Percentiles rank a stretch among this genome's conserved stretches.
phyloP scores from a whole-genome alignment of 2,888 invertebrate species.

The Drosophila flavopinicola region DNA sequence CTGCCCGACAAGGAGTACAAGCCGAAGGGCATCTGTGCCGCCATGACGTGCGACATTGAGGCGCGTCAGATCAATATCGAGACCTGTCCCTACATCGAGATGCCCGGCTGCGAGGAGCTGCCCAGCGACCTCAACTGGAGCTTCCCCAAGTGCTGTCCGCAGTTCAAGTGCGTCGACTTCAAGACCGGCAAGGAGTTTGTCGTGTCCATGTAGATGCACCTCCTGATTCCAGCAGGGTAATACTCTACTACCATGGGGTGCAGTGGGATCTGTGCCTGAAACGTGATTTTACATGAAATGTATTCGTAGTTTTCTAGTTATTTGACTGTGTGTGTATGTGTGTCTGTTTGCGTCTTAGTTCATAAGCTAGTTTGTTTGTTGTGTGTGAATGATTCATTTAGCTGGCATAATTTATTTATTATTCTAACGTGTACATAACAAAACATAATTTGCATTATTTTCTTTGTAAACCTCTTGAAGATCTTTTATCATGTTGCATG shows the following conservation, averaged over 20 bases:
- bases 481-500: slow-evolving; percentile 53
- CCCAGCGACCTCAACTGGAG: slow-evolving; percentile 81
- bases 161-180: slow-evolving; percentile 83
- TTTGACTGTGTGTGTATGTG: slow-evolving; percentile 22
- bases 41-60: slow-evolving; percentile 82
- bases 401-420: slow-evolving; percentile 70
- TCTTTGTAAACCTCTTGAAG: slow-evolving; percentile 22
- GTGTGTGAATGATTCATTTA: slow-evolving; percentile 60
- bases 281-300: slow-evolving; percentile 71
- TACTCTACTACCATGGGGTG: slow-evolving; percentile 11
- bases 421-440: slow-evolving; percentile 67
- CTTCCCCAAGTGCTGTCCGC: slow-evolving; percentile 84
- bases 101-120: slow-evolving; percentile 83
- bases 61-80: slow-evolving; percentile 82
- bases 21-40: slow-evolving; percentile 84
- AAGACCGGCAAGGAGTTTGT: slow-evolving; percentile 83
- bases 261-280: slow-evolving; percentile 30
- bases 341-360: slow-evolving; percentile 21
- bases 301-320: slow-evolving; percentile 67
- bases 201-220: slow-evolving; percentile 73
- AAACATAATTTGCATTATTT: slow-evolving; percentile 44
- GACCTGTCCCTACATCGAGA: slow-evolving; percentile 83
- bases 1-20: slow-evolving; percentile 83
- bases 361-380: slow-evolving; percentile 41
- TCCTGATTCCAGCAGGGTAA: background rate